Conservation (phyloP, 2,113 vertebrate species). For the Vulpes ferrilata region DNA sequence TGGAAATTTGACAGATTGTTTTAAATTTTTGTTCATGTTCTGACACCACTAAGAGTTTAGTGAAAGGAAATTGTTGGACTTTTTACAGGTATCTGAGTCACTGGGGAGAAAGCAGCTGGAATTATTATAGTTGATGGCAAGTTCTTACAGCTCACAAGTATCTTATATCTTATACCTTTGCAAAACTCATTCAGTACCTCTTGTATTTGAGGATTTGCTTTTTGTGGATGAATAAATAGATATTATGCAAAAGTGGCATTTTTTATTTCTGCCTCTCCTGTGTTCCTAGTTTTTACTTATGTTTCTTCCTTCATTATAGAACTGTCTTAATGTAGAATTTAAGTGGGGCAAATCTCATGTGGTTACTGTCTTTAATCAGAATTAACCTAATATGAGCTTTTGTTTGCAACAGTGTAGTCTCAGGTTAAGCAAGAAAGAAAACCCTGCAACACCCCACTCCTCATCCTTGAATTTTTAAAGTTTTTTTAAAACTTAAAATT, state of each 20-base stretch:
- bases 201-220: slow-evolving; percentile 49
- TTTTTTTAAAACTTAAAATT: not conserved
- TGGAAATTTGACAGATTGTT: slow-evolving; percentile 14
- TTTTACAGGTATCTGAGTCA: slow-evolving; percentile 37
- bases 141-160: not conserved
- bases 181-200: slow-evolving; percentile 29
- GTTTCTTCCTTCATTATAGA: slow-evolving; percentile 39
- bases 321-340: slow-evolving; percentile 34
- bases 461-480: slow-evolving; percentile 4
- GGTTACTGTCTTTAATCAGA: slow-evolving; percentile 31
- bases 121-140: slow-evolving; percentile 46
- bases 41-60: slow-evolving; percentile 2
- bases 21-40: slow-evolving; percentile 33
- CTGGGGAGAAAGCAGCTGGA: slow-evolving; percentile 23
- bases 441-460: not conserved
- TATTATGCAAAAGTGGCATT: slow-evolving; percentile 23
- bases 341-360: not conserved
- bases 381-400: slow-evolving; percentile 49
- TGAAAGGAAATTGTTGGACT: not conserved
- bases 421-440: not conserved
- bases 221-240: slow-evolving; percentile 38
- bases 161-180: not conserved
- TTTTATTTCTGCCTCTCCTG: not conserved
- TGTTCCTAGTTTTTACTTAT: slow-evolving; percentile 21
- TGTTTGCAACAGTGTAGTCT: not conserved